Evolutionary conservation across 92 coral and sea anemone species (phyloP).

Genomic region (Scolanthus callimorphus): DNA sequence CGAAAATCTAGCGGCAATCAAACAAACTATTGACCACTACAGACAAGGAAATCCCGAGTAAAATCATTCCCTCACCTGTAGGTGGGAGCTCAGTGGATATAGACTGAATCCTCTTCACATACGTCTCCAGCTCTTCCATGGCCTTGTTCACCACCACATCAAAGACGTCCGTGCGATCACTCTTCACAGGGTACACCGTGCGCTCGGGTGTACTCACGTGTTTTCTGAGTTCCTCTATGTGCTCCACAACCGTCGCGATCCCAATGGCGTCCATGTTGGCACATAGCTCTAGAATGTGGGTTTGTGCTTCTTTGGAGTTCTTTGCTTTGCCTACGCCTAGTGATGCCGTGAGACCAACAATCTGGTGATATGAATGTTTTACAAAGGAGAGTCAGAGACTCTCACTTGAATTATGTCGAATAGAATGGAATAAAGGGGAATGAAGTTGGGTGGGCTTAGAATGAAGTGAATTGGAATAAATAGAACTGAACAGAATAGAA

Average conservation of each 20-base stretch:
- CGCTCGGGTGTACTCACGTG: constrained; percentile 48
- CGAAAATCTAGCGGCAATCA: too few relatives aligned
- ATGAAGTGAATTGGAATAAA: too few relatives aligned
- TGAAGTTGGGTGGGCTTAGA: too few relatives aligned
- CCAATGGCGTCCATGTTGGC: constrained; percentile 71
- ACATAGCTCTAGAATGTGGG: constrained; percentile 70
- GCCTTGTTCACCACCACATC: constrained; percentile 49
- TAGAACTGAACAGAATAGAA: too few relatives aligned
- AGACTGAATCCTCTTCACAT: constrained; percentile 23
- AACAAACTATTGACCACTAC: too few relatives aligned
- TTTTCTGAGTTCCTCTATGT: constrained; percentile 37
- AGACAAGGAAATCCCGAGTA: too few relatives aligned
- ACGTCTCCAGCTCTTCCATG: constrained; percentile 54
- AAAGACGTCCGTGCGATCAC: constrained; percentile 38
- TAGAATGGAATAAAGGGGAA: too few relatives aligned
- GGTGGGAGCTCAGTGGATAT: constrained; percentile 19
- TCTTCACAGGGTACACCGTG: constrained; percentile 30
- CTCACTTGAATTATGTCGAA: too few relatives aligned
- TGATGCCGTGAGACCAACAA: constrained; percentile 92
- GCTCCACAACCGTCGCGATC: constrained; percentile 62
- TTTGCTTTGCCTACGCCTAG: constrained; percentile 93
- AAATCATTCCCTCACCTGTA: constrained; percentile 21
- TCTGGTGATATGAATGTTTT: too few relatives aligned
- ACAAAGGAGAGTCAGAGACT: too few relatives aligned
- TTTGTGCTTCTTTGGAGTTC: constrained; percentile 45